Conservation (phyloP, 2,888 invertebrate genomes). For the Ichneumoninae sp. region DNA sequence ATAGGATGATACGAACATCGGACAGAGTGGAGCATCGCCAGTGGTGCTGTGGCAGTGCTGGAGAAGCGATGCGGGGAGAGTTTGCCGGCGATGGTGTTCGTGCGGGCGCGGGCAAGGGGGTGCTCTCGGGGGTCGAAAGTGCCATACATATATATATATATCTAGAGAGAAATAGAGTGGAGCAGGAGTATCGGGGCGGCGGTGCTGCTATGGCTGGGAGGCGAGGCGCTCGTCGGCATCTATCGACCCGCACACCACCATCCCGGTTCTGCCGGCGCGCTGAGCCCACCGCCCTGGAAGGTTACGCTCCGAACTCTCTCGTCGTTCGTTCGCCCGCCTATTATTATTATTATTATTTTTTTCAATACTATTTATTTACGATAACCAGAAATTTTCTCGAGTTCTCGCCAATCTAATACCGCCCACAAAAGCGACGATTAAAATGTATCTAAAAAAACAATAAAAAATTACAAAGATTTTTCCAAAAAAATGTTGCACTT, state of each 20-base stretch:
- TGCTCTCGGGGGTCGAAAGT: conserved; percentile 10
- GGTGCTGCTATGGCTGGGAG: conserved; percentile 75
- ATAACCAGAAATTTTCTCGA: conserved; percentile 24
- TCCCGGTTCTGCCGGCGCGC: conserved; percentile 68
- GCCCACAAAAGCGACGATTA: background rate
- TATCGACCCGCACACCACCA: conserved; percentile 79
- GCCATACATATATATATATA: background rate
- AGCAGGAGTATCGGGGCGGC: conserved; percentile 72
- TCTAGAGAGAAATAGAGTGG: conserved; percentile 46
- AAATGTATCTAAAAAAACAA: background rate
- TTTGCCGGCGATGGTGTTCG: conserved; percentile 48
- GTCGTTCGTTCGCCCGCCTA: conserved; percentile 53
- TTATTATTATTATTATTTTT: conserved; percentile 30
- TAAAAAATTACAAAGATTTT: background rate
- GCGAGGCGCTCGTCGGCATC: conserved; percentile 78
- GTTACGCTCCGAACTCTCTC: conserved; percentile 71
- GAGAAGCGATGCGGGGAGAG: conserved; percentile 52
- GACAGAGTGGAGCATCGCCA: conserved; percentile 30
- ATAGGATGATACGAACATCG: conserved; percentile 23
- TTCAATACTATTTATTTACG: conserved; percentile 62
- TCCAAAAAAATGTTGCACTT: background rate
- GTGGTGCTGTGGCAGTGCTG: conserved; percentile 23
- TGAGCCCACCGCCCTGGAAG: conserved; percentile 75
- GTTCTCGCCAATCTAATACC: background rate
- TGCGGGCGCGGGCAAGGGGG: conserved; percentile 13